Conservation (phyloP, 2,888 invertebrate genomes). For the Oxycera nigricornis region DNA sequence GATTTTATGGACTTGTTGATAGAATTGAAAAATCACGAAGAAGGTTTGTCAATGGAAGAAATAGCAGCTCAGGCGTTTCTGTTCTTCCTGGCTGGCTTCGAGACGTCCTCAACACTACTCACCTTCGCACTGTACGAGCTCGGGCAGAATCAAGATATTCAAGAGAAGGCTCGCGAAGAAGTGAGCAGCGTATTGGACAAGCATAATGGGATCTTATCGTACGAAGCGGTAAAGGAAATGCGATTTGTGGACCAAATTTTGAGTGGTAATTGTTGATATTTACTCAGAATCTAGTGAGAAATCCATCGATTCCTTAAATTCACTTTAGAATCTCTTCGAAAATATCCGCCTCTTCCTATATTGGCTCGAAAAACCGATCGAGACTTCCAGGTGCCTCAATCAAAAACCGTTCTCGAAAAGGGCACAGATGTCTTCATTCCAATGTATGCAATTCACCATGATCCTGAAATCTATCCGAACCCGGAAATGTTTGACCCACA, state of each 20-base stretch:
- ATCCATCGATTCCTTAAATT: background rate
- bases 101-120: constrained; percentile 55
- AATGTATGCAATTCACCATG: constrained; percentile 59
- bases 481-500: constrained; percentile 62
- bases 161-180: constrained; percentile 51
- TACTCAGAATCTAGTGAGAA: background rate
- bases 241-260: constrained; percentile 55
- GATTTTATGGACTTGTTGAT: constrained; percentile 66
- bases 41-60: constrained; percentile 32
- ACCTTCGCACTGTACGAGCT: constrained; percentile 53
- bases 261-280: constrained; percentile 52
- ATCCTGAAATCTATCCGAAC: constrained; percentile 61
- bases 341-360: constrained; percentile 60
- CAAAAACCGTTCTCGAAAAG: constrained; percentile 54
- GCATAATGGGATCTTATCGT: constrained; percentile 52
- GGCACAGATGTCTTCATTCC: constrained; percentile 57
- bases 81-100: constrained; percentile 56
- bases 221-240: constrained; percentile 56
- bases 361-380: constrained; percentile 56
- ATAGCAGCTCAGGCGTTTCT: constrained; percentile 52
- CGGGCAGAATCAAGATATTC: constrained; percentile 53
- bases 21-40: constrained; percentile 56
- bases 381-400: constrained; percentile 55
- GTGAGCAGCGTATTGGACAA: constrained; percentile 49
- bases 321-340: constrained; percentile 61